Conservation (phyloP, 2,113 vertebrate species). For the Scalopus aquaticus region DNA sequence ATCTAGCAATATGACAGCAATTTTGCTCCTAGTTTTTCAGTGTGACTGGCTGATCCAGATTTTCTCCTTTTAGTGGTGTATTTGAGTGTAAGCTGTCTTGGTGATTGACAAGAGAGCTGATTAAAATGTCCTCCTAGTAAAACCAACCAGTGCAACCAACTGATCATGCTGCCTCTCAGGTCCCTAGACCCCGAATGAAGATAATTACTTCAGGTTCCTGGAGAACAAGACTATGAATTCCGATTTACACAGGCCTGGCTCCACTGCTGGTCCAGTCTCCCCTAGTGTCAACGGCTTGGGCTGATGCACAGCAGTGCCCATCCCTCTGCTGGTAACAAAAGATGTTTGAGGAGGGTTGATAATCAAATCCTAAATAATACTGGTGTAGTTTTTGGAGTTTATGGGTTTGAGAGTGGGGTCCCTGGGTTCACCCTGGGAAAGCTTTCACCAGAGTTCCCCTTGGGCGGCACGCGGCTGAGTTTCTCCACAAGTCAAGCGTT, state of each 20-base stretch:
- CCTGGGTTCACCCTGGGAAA: too few relatives aligned
- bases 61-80: neutral
- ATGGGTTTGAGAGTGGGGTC: too few relatives aligned
- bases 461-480: too few relatives aligned
- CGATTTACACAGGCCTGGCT: neutral
- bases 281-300: neutral
- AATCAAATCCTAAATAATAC: neutral
- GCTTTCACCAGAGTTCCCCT: too few relatives aligned
- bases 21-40: slow-evolving; percentile 35
- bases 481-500: too few relatives aligned
- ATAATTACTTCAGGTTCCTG: slow-evolving; percentile 14
- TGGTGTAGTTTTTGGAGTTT: too few relatives aligned
- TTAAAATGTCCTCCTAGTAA: slow-evolving; percentile 15
- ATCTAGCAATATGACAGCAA: neutral
- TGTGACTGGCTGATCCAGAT: neutral
- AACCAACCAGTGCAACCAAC: neutral
- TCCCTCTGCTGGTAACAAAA: too few relatives aligned
- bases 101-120: neutral
- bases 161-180: neutral
- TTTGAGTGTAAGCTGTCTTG: neutral
- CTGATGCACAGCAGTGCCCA: neutral
- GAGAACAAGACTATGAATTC: neutral
- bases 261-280: neutral
- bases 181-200: neutral
- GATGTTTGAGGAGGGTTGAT: neutral